Percentiles rank a stretch among this genome's conserved stretches.
phyloP scores from a whole-genome alignment of 2,113 vertebrate species.

The Struthidea cinerea region DNA sequence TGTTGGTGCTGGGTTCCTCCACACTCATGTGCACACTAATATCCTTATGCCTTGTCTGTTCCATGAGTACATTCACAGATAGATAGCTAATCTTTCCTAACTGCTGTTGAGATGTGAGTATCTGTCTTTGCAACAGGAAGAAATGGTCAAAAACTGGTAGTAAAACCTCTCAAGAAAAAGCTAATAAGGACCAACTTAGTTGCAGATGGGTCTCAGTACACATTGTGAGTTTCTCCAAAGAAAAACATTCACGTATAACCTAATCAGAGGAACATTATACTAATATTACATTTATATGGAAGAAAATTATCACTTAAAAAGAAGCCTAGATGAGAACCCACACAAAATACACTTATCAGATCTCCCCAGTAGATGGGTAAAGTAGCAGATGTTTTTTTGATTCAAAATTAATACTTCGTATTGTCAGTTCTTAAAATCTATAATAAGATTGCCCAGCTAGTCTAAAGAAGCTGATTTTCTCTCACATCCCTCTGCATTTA shows the following conservation, averaged over 20 bases:
- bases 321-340: not conserved
- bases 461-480: not conserved
- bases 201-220: not conserved
- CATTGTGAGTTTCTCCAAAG: not conserved
- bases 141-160: not conserved
- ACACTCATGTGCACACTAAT: not conserved
- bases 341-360: not conserved
- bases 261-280: not conserved
- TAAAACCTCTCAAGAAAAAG: not conserved
- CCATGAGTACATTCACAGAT: not conserved
- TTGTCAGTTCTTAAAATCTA: not conserved
- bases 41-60: not conserved
- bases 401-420: not conserved
- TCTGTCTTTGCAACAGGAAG: not conserved
- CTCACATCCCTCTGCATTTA: not conserved
- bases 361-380: not conserved
- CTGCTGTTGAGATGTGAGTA: not conserved
- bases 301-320: not conserved
- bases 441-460: not conserved
- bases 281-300: not conserved
- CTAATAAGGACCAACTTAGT: not conserved
- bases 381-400: not conserved
- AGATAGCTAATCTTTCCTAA: not conserved
- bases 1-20: not conserved
- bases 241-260: not conserved